phyloP scores from a whole-genome alignment of 2,797 vertebrate genomes.

The Dryobates pubescens region DNA sequence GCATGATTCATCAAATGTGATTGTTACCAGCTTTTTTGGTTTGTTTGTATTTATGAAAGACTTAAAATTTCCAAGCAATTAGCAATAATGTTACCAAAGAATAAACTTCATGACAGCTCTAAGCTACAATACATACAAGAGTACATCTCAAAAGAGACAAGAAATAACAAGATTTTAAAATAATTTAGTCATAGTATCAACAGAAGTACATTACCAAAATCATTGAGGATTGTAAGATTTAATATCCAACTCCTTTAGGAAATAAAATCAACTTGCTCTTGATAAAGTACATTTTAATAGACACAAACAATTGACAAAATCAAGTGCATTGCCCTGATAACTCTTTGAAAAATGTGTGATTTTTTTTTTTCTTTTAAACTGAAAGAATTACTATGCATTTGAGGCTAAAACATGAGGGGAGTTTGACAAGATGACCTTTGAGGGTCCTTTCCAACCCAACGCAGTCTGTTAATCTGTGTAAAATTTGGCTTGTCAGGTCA shows the following conservation, averaged over 20 bases:
- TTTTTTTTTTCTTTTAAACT: not conserved
- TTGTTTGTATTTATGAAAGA: slow-evolving; percentile 12
- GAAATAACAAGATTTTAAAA: not conserved
- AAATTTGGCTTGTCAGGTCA: not conserved
- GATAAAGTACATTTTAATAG: slow-evolving; percentile 61
- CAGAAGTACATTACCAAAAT: slow-evolving; percentile 55
- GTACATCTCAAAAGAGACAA: not conserved
- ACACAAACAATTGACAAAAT: slow-evolving; percentile 54
- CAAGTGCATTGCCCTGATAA: slow-evolving; percentile 61
- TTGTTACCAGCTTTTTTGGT: not conserved
- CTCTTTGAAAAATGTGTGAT: slow-evolving; percentile 26
- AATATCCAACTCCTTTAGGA: slow-evolving; percentile 60
- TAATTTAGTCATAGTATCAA: not conserved
- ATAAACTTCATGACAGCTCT: slow-evolving; percentile 31
- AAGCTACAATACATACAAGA: slow-evolving; percentile 22
- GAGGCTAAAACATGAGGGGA: not conserved
- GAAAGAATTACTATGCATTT: not conserved
- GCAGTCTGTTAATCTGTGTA: no score
- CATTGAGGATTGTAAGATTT: slow-evolving; percentile 61
- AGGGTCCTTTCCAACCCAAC: no score
- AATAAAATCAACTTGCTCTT: slow-evolving; percentile 70
- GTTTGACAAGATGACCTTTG: no score
- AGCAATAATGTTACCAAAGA: slow-evolving; percentile 45
- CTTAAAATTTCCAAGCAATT: slow-evolving; percentile 37
- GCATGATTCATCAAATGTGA: slow-evolving; percentile 4